Percentiles rank a stretch among this genome's conserved stretches.
Conservation (phyloP, 2,113 vertebrate genomes). For the Silurus glanis region DNA sequence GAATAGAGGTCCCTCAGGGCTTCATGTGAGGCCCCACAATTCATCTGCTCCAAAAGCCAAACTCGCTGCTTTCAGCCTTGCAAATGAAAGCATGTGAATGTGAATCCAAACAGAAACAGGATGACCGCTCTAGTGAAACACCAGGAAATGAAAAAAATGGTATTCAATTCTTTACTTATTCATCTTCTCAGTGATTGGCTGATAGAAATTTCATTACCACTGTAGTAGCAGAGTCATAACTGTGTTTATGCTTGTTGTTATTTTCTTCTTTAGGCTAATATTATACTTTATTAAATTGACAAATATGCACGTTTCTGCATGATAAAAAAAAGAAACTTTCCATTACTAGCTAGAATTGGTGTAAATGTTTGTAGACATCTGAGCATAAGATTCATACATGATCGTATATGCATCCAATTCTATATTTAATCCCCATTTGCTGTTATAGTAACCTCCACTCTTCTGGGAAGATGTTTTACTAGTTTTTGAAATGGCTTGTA, state of each 20-base stretch:
- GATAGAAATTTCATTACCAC: neutral
- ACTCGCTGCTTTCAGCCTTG: neutral
- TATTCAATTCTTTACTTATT: neutral
- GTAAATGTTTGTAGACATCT: neutral
- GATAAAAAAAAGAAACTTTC: neutral
- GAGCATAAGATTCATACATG: no score
- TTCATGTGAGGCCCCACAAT: conserved; percentile 37
- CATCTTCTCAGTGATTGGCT: neutral
- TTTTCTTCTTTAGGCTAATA: neutral
- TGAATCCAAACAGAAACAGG: neutral
- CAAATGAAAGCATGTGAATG: neutral
- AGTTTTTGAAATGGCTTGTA: no score
- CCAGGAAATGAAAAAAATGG: neutral
- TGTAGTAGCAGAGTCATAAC: neutral
- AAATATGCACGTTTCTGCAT: neutral
- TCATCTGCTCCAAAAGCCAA: conserved; percentile 29
- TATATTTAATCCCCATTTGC: no score
- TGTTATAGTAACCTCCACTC: no score
- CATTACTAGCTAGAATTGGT: neutral
- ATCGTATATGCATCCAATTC: no score
- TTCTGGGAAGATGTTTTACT: no score
- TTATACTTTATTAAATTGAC: no score
- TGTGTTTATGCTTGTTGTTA: neutral
- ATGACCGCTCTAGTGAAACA: neutral
- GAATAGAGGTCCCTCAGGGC: conserved; percentile 43